Percentiles rank a stretch among this genome's conserved stretches.
phyloP scores from a whole-genome alignment of 1,140 invertebrate species.

The Heliconius hermathena region DNA sequence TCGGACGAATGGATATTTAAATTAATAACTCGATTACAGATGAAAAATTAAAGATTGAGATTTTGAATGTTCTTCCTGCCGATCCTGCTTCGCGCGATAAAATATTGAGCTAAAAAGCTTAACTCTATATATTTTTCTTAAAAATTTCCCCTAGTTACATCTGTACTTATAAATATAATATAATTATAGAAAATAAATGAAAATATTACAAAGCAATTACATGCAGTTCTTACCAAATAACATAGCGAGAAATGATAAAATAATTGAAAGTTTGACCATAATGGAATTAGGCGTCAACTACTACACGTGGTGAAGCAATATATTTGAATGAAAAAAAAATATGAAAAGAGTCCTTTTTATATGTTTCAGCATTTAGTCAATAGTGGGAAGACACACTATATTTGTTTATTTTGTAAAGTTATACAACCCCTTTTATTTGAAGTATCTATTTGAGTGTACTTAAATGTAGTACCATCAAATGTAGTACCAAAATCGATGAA shows the following conservation, averaged over 20 bases:
- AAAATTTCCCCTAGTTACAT: too few species aligned
- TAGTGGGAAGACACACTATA: neutral
- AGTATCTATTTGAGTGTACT: neutral
- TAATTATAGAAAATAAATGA: too few species aligned
- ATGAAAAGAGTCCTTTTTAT: neutral
- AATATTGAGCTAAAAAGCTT: too few species aligned
- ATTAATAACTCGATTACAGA: too few species aligned
- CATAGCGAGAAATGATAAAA: neutral
- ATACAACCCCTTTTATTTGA: neutral
- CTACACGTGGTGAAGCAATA: neutral
- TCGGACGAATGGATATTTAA: too few species aligned
- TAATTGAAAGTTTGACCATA: neutral
- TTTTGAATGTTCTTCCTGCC: too few species aligned
- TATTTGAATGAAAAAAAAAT: neutral
- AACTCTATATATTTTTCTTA: too few species aligned
- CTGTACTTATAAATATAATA: too few species aligned
- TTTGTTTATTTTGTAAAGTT: slow-evolving; percentile 11
- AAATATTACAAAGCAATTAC: too few species aligned
- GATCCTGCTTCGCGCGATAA: too few species aligned
- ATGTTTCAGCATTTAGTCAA: neutral
- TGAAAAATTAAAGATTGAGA: too few species aligned
- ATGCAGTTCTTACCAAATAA: slow-evolving; percentile 7
- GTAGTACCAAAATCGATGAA: too few species aligned
- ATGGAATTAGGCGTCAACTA: neutral
- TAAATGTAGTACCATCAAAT: neutral